Conservation (phyloP, 2,888 invertebrate species). For the Lycophotia porphyrea region DNA sequence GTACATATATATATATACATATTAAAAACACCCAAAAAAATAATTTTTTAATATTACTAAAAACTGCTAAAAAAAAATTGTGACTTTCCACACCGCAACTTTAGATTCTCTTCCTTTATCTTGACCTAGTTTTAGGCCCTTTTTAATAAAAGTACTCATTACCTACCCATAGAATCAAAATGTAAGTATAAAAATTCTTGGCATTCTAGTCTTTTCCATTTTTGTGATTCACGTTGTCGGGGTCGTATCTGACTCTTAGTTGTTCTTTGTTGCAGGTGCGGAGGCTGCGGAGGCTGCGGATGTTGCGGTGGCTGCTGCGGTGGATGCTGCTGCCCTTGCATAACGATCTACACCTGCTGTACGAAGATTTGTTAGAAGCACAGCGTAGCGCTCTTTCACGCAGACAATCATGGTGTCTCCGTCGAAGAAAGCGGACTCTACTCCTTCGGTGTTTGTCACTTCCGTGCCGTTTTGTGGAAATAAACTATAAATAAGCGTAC, state of each 20-base stretch:
- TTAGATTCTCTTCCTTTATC: conserved; percentile 18
- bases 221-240: no score
- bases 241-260: neutral
- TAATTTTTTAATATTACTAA: conserved; percentile 48
- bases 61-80: conserved; percentile 58
- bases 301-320: conserved; percentile 71
- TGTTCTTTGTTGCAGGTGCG: conserved; percentile 75
- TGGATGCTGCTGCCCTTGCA: conserved; percentile 79
- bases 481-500: conserved; percentile 70
- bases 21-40: conserved; percentile 75
- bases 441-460: conserved; percentile 53
- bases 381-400: conserved; percentile 48
- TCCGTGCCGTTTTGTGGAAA: conserved; percentile 74
- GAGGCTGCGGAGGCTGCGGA: conserved; percentile 77
- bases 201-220: no score
- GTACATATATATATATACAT: conserved; percentile 65
- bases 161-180: conserved; percentile 62
- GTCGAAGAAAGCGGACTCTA: conserved; percentile 50
- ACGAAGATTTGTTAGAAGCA: conserved; percentile 84
- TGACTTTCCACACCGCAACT: conserved; percentile 42
- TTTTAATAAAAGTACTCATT: conserved; percentile 55
- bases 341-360: conserved; percentile 86
- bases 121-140: conserved; percentile 34
- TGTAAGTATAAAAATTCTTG: conserved; percentile 66
- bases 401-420: conserved; percentile 62